These are phyloP conservation scores for Colinus virginianus DNA, from an alignment of 2,113 vertebrate genomes.

Conservation along the genomic window DNA sequence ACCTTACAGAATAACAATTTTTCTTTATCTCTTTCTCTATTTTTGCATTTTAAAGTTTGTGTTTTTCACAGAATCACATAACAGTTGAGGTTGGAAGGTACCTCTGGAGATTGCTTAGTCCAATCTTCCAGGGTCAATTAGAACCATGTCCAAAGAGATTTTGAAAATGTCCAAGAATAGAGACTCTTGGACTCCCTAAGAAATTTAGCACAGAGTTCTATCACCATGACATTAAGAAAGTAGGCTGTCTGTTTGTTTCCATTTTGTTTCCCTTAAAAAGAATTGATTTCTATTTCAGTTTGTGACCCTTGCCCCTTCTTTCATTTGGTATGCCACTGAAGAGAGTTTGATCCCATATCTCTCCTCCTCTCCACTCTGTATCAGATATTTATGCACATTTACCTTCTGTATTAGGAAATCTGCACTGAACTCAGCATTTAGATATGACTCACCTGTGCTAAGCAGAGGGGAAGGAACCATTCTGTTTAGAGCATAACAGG, in stretches of 20 bases:
- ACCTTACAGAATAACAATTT: not conserved
- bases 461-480: not conserved
- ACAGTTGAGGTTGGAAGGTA: not conserved
- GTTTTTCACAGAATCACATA: not conserved
- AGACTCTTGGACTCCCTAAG: not conserved
- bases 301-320: not conserved
- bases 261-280: not conserved
- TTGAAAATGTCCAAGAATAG: not conserved
- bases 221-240: rapidly evolving
- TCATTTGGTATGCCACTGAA: not conserved
- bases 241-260: not conserved
- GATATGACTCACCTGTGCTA: not conserved
- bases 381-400: not conserved
- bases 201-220: not conserved
- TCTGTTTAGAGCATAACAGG: not conserved
- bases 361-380: rapidly evolving
- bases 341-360: not conserved
- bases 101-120: not conserved
- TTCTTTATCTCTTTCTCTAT: not conserved
- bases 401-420: not conserved
- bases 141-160: rapidly evolving
- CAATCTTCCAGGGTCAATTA: not conserved
- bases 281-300: not conserved
- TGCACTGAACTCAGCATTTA: not conserved
- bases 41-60: not conserved